Conservation (phyloP, 2,888 invertebrate genomes). For the Sphecodes monilicornis region DNA sequence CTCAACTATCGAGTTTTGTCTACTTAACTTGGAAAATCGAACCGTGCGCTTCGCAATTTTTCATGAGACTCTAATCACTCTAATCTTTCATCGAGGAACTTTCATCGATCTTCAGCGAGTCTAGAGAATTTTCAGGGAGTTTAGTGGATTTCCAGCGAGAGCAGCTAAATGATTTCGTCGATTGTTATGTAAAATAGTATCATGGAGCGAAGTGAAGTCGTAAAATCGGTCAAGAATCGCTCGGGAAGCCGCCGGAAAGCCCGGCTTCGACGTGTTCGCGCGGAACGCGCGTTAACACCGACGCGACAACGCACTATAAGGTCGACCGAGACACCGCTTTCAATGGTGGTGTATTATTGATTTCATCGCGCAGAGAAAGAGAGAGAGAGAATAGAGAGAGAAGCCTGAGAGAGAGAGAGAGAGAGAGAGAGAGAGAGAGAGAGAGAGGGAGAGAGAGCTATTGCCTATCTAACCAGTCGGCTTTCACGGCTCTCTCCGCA, state of each 20-base stretch:
- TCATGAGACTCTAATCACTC: too few relatives aligned
- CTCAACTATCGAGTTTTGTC: too few relatives aligned
- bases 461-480: not conserved
- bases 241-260: not conserved
- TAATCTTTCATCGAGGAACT: not conserved
- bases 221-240: not conserved
- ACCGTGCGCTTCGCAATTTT: not conserved
- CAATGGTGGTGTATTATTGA: conserved; percentile 81
- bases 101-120: not conserved
- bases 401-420: not conserved
- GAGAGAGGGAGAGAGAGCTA: not conserved
- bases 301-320: conserved; percentile 36
- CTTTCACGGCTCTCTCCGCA: conserved; percentile 33
- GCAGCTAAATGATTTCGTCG: not conserved
- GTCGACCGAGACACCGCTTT: conserved; percentile 66
- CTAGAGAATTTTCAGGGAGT: too few relatives aligned
- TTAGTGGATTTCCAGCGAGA: not conserved
- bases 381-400: conserved; percentile 1
- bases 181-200: not conserved
- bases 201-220: not conserved
- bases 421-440: not conserved
- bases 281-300: conserved; percentile 31
- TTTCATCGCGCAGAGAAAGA: conserved; percentile 73
- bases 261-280: not conserved
- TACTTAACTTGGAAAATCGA: not conserved